Conservation (phyloP, 2,888 invertebrate species). For the Phyllotreta cruciferae region DNA sequence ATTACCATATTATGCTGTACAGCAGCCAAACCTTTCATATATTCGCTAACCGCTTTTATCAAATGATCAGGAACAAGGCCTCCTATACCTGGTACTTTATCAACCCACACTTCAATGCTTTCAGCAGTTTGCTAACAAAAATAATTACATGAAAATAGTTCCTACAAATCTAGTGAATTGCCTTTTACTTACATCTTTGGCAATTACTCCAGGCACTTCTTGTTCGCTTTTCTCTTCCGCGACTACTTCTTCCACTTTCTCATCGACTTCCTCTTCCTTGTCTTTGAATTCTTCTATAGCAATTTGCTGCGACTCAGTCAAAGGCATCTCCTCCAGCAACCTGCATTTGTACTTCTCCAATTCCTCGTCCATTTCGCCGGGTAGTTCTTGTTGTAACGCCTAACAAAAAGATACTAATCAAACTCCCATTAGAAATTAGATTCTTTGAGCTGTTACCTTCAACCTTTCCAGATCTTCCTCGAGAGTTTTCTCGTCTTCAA, state of each 20-base stretch:
- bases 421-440: conserved; percentile 5
- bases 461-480: conserved; percentile 46
- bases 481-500: conserved; percentile 41
- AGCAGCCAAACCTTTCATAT: conserved; percentile 63
- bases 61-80: conserved; percentile 62
- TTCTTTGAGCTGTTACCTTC: conserved; percentile 35
- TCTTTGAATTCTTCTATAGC: conserved; percentile 41
- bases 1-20: conserved; percentile 72
- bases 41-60: conserved; percentile 63
- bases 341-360: conserved; percentile 49
- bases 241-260: conserved; percentile 18
- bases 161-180: too few relatives aligned
- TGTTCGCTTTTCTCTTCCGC: conserved; percentile 23
- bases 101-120: conserved; percentile 49
- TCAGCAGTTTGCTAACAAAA: conserved; percentile 46
- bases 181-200: conserved; percentile 26
- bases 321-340: conserved; percentile 47
- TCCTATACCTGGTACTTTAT: conserved; percentile 69
- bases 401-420: conserved; percentile 14
- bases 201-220: conserved; percentile 22
- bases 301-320: conserved; percentile 44
- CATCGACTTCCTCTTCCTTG: conserved; percentile 9
- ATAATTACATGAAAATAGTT: conserved; percentile 1
- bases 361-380: conserved; percentile 50
- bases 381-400: conserved; percentile 48